A percentile compares a stretch with the other conserved stretches of the same genome.
phyloP scores from a whole-genome alignment of 2,797 vertebrate species.

The Xyrichtys novacula region DNA sequence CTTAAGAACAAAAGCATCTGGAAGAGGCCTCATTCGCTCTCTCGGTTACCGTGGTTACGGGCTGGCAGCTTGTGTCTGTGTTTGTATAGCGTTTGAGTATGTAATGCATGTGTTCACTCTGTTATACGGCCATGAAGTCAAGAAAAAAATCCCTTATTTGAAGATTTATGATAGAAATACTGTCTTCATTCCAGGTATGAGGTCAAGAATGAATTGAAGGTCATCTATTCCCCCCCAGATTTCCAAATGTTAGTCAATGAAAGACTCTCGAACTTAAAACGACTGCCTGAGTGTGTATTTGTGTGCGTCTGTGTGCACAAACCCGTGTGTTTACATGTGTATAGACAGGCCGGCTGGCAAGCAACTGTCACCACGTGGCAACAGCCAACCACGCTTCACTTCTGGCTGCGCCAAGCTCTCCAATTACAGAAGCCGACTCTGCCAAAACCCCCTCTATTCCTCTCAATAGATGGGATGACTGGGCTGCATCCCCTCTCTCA shows the following conservation, averaged over 20 bases:
- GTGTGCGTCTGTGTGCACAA: not conserved
- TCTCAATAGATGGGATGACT: constrained; percentile 77
- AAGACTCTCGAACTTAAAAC: constrained; percentile 30
- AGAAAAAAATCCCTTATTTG: not conserved
- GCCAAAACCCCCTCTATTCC: constrained; percentile 72
- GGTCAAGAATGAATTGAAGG: too few relatives aligned
- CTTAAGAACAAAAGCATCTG: constrained; percentile 81
- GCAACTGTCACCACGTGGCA: constrained; percentile 75
- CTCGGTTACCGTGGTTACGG: constrained; percentile 80
- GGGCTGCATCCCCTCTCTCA: constrained; percentile 70
- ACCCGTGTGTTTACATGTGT: constrained; percentile 32
- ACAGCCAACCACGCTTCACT: constrained; percentile 74
- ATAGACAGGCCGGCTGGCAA: constrained; percentile 65
- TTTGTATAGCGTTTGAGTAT: constrained; percentile 54
- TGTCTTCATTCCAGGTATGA: not conserved
- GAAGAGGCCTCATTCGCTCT: constrained; percentile 71
- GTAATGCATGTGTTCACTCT: constrained; percentile 46
- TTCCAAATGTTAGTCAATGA: constrained; percentile 3
- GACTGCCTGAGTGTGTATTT: constrained; percentile 33
- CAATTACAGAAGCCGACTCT: constrained; percentile 77
- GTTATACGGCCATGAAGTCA: constrained; percentile 5
- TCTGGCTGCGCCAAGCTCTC: constrained; percentile 73
- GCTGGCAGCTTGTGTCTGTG: constrained; percentile 52
- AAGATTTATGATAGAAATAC: constrained; percentile 3
- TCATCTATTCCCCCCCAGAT: too few relatives aligned